Evolutionary conservation across 1,140 invertebrate species (phyloP).

Genomic region (Ceratitis capitata): DNA sequence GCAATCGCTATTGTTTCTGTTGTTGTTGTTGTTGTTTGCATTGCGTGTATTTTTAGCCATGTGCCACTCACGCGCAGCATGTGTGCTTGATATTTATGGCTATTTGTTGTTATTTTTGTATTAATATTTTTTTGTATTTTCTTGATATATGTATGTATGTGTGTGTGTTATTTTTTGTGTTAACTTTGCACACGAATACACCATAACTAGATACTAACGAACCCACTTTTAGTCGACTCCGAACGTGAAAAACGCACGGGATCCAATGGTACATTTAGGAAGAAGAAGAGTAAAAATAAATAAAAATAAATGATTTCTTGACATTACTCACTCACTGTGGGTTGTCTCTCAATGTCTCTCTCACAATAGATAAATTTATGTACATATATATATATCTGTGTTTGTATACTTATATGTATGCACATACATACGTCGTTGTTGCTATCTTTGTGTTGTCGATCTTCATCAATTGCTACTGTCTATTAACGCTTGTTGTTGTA

Average conservation of each 20-base stretch:
- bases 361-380: neutral
- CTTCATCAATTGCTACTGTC: too few species aligned
- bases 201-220: neutral
- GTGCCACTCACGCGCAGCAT: constrained; percentile 2
- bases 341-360: neutral
- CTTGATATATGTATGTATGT: too few species aligned
- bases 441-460: too few species aligned
- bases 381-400: neutral
- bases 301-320: neutral
- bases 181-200: neutral
- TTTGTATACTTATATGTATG: too few species aligned
- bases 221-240: neutral
- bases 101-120: neutral
- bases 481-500: neutral
- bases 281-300: neutral
- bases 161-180: neutral
- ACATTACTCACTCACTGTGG: neutral
- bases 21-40: neutral
- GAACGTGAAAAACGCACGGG: neutral
- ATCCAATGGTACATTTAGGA: too few species aligned
- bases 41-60: constrained; percentile 20
- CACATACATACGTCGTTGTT: too few species aligned
- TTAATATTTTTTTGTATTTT: neutral
- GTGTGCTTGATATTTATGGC: neutral
- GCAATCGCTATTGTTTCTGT: neutral